Conservation (phyloP, 2,888 invertebrate species). For the Geophilus truncorum region DNA sequence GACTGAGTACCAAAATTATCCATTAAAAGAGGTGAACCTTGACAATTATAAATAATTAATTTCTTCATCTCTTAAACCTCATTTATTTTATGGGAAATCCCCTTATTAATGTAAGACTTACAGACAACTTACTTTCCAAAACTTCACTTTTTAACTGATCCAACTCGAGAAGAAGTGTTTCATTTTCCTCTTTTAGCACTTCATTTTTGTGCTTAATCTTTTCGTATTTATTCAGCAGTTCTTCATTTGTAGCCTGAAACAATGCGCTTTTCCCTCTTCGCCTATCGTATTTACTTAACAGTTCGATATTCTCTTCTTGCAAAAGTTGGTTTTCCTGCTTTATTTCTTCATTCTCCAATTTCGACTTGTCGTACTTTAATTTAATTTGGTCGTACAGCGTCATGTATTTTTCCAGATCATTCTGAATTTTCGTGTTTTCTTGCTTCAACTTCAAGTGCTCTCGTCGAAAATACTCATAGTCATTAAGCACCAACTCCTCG, state of each 20-base stretch:
- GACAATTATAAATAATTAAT: too few species aligned
- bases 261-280: neutral
- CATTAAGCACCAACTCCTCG: neutral
- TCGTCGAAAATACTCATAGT: neutral
- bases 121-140: neutral
- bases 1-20: too few species aligned
- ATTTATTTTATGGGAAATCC: too few species aligned
- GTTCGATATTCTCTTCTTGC: neutral
- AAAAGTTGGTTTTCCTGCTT: neutral
- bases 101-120: too few species aligned
- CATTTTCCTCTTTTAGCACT: neutral
- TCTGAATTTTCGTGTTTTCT: neutral
- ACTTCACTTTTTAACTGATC: neutral
- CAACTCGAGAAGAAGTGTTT: neutral
- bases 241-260: neutral
- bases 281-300: neutral
- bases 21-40: too few species aligned
- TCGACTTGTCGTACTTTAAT: neutral
- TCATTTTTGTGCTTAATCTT: neutral
- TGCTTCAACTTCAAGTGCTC: neutral
- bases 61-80: too few species aligned
- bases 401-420: neutral
- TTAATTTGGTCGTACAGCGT: neutral
- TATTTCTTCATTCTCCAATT: neutral
- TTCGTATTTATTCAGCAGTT: neutral